Conservation (phyloP, 2,888 invertebrate genomes). For the Stomorhina lunata region DNA sequence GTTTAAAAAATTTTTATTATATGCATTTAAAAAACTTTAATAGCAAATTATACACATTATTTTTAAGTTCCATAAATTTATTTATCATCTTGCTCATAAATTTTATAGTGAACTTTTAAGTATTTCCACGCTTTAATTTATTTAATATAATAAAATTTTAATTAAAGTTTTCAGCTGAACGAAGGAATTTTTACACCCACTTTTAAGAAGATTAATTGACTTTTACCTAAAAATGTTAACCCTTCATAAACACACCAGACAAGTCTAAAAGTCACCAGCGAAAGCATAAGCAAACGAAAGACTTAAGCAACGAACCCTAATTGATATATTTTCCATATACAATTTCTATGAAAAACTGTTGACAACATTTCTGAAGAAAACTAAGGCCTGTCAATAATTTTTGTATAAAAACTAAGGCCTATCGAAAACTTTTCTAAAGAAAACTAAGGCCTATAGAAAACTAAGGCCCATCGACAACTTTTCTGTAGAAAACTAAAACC, state of each 20-base stretch:
- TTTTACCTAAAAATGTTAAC: slow-evolving; percentile 33
- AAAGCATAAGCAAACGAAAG: no score
- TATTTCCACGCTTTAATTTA: neutral
- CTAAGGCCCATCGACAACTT: no score
- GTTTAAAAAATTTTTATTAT: neutral
- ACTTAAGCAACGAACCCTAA: no score
- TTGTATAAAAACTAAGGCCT: no score
- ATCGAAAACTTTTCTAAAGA: no score
- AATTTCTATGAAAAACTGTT: no score
- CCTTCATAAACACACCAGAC: slow-evolving; percentile 5
- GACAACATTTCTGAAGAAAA: no score
- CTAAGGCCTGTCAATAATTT: no score
- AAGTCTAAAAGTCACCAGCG: no score
- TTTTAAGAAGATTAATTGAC: slow-evolving; percentile 30
- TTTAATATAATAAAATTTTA: slow-evolving; percentile 46
- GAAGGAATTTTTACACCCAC: slow-evolving; percentile 49
- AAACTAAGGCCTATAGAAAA: no score
- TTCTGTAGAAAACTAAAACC: no score
- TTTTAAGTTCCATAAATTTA: neutral
- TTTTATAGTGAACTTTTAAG: neutral
- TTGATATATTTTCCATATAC: no score
- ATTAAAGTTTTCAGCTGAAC: slow-evolving; percentile 45
- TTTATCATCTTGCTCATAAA: slow-evolving; percentile 18
- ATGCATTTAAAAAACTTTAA: neutral
- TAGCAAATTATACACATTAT: slow-evolving; percentile 22